phyloP scores from a whole-genome alignment of 2,888 invertebrate genomes.

The Incurvaria masculella region DNA sequence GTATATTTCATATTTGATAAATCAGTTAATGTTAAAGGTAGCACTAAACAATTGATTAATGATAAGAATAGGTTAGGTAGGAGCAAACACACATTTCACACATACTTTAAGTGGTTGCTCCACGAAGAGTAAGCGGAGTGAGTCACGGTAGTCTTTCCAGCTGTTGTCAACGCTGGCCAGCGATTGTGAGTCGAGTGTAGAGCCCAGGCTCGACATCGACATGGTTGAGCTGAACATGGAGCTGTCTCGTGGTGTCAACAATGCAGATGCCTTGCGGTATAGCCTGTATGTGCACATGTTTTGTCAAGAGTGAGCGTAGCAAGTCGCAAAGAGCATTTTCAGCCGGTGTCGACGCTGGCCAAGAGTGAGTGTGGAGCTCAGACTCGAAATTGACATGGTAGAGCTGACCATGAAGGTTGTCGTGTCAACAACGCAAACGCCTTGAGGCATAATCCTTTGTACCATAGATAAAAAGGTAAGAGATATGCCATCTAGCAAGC shows the following conservation, averaged over 20 bases:
- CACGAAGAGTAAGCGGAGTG: constrained; percentile 32
- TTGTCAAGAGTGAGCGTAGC: neutral
- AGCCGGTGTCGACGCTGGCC: constrained; percentile 28
- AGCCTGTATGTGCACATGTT: constrained; percentile 26
- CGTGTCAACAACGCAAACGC: constrained; percentile 29
- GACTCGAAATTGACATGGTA: constrained; percentile 45
- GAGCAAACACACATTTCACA: no score
- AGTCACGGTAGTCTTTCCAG: constrained; percentile 33
- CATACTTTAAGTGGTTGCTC: constrained; percentile 25
- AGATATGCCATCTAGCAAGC: no score
- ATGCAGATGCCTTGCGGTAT: constrained; percentile 35
- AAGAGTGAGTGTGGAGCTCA: constrained; percentile 32
- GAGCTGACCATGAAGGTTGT: constrained; percentile 34
- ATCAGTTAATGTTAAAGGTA: no score
- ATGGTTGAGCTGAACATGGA: constrained; percentile 41
- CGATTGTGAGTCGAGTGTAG: constrained; percentile 33
- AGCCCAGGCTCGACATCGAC: constrained; percentile 47
- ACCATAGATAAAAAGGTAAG: no score
- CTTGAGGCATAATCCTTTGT: constrained; percentile 42
- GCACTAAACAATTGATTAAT: no score
- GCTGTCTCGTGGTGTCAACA: constrained; percentile 21
- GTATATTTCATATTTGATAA: no score
- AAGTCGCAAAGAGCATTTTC: constrained; percentile 23
- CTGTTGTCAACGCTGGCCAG: constrained; percentile 27
- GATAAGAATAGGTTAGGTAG: no score